Conservation (phyloP, 2,888 invertebrate species). For the Drosophila aldrichi region DNA sequence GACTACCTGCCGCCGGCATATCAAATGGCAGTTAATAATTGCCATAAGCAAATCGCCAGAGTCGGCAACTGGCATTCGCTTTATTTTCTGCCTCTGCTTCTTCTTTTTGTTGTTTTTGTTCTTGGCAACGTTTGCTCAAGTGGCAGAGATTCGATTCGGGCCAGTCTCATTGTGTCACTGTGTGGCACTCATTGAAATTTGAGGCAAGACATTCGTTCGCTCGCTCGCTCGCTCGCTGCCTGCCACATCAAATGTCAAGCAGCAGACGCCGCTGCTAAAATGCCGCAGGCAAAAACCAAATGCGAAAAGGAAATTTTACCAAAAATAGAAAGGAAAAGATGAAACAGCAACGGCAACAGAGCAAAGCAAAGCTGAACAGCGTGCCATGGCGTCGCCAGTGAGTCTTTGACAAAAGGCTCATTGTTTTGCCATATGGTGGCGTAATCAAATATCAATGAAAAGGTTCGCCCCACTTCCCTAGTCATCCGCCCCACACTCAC, state of each 20-base stretch:
- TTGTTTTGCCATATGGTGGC: slow-evolving; percentile 59
- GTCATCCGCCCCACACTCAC: neutral
- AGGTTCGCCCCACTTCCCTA: slow-evolving; percentile 8
- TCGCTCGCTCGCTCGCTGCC: neutral
- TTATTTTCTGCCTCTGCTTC: neutral
- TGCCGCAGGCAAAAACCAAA: slow-evolving; percentile 24
- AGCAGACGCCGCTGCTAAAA: slow-evolving; percentile 33
- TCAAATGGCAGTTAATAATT: slow-evolving; percentile 69
- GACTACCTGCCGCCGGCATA: slow-evolving; percentile 66
- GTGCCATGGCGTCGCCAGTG: slow-evolving; percentile 8
- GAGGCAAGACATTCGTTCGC: slow-evolving; percentile 47
- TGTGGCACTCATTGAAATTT: slow-evolving; percentile 67
- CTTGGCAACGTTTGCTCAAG: slow-evolving; percentile 54
- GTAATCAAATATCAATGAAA: slow-evolving; percentile 76
- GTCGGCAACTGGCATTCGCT: slow-evolving; percentile 8
- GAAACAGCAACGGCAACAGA: neutral
- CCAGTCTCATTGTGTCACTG: slow-evolving; percentile 49
- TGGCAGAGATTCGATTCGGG: slow-evolving; percentile 43
- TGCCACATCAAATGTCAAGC: slow-evolving; percentile 70
- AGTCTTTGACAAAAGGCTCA: slow-evolving; percentile 59
- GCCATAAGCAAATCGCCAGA: slow-evolving; percentile 49
- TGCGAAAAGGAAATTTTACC: slow-evolving; percentile 10
- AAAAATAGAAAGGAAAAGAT: slow-evolving; percentile 13
- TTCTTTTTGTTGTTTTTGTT: neutral
- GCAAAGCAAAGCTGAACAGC: neutral